These are phyloP conservation scores for Homarus americanus DNA, from an alignment of 1,140 invertebrate genomes.

Conservation along the genomic window DNA sequence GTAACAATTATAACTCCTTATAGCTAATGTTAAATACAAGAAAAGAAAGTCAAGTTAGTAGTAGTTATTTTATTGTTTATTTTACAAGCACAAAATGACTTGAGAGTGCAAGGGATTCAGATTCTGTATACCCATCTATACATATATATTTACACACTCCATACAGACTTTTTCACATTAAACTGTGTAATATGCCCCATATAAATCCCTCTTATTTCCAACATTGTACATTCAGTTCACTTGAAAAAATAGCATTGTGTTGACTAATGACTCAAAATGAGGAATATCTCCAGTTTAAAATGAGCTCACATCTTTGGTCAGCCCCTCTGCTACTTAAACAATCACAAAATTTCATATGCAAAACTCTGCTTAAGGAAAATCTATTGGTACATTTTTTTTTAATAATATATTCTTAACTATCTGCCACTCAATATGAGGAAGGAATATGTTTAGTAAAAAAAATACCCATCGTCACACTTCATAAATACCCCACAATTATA, in stretches of 20 bases:
- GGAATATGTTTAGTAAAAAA: too few relatives aligned
- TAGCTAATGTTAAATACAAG: too few relatives aligned
- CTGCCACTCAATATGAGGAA: too few relatives aligned
- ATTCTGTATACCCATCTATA: slow-evolving; percentile 22
- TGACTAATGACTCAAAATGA: background rate
- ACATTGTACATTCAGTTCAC: background rate
- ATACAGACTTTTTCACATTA: slow-evolving; percentile 2
- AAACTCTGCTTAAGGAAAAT: too few relatives aligned
- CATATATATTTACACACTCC: slow-evolving; percentile 39
- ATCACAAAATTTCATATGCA: too few relatives aligned
- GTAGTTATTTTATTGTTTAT: slow-evolving; percentile 18
- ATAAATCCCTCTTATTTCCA: slow-evolving; percentile 7
- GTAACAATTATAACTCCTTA: too few relatives aligned
- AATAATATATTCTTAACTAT: too few relatives aligned
- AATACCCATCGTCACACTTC: too few relatives aligned
- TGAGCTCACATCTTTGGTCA: background rate
- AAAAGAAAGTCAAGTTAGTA: too few relatives aligned
- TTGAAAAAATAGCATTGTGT: background rate
- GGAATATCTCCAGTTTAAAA: background rate
- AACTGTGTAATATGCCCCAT: background rate
- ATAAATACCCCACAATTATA: too few relatives aligned
- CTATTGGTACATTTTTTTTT: too few relatives aligned
- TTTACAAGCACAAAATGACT: slow-evolving; percentile 50
- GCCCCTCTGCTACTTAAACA: too few relatives aligned
- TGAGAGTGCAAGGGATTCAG: slow-evolving; percentile 45